Base-by-base conservation (phyloP, 1,140 invertebrate species). In the Drosophila bifasciata region DNA sequence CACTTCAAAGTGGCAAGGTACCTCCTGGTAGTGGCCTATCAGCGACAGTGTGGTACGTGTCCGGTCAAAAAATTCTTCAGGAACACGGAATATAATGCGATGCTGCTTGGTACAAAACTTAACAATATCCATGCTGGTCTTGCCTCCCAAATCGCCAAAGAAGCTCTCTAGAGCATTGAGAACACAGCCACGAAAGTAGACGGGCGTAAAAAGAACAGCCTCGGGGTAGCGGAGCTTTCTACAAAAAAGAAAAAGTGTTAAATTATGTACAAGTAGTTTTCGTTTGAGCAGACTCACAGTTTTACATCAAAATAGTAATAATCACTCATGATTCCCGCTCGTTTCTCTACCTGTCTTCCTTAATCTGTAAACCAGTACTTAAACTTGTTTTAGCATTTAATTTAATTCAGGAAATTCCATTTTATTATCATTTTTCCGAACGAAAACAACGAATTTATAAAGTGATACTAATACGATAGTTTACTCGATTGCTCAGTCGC, bases 121-220 rank as follows among this genome's bases (percentile, higher is more conserved):
- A 0, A 95, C 69, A 23, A 95, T 78, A 53, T 95, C 93, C 19
- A 95, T 79, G 7, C 73, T 80, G 25, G 92, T 89, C 57, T 92
- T 92, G 13, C 93, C 90, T 52, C 93, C 93, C 75, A 93, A 89
- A 86, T 93, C 93, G 1, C 94, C 94, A 77, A 95, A 94, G 19
- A 95, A 84, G 57, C 92, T 91, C n/a, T 91, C 91, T 21, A 95
- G 66, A 2, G 93, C 92, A 59, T 92, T 77, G 19, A 93, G 86
- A 57, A 95, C 91, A 71, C 94, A 93, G 44, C 93, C 93, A 70
- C 94, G 94, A 49, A 95, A 92, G 56, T 90, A 93, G 1, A 92
- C 91, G 0, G 86, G 74, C n/a, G 92, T 93, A 48, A 94, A 64
- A 46, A 89, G 75, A 11, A 79, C 69, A 8, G 90, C 63, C 17